These are phyloP conservation scores for Oedothorax gibbosus DNA, from an alignment of 1,140 invertebrate genomes.

Conservation along the genomic window DNA sequence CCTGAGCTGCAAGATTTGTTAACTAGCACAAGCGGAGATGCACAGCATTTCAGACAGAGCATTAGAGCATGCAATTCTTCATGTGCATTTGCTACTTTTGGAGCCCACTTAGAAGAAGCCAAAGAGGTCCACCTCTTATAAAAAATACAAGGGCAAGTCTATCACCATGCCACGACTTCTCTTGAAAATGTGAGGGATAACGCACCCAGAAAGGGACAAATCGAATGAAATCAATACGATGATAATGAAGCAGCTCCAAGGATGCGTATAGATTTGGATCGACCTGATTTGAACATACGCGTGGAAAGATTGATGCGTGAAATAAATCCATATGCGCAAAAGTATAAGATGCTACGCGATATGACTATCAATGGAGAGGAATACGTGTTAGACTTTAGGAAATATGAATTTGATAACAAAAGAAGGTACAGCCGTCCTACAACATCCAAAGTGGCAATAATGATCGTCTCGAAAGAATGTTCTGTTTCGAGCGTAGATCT, in stretches of 20 bases:
- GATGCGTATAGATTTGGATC: background rate
- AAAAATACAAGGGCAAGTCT: background rate
- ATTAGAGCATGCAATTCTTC: background rate
- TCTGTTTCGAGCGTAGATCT: background rate
- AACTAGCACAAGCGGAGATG: background rate
- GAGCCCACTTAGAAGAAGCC: background rate
- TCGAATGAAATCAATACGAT: background rate
- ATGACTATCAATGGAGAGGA: background rate
- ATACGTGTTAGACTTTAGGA: background rate
- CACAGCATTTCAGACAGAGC: background rate
- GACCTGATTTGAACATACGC: background rate
- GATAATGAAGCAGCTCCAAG: background rate
- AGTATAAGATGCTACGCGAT: background rate
- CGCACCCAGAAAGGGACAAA: background rate
- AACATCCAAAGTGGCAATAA: background rate
- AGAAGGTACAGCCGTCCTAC: background rate
- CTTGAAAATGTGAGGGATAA: background rate
- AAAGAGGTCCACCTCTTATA: background rate
- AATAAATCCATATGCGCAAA: background rate
- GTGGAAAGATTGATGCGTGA: background rate
- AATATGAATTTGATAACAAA: background rate
- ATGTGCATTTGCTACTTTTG: background rate
- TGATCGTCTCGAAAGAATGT: constrained; percentile 2
- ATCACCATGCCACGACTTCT: background rate
- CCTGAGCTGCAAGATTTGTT: background rate